A percentile compares a stretch with the other conserved stretches of the same genome.
phyloP scores from a whole-genome alignment of 2,113 vertebrate genomes.

The Cyprinodon variegatus region DNA sequence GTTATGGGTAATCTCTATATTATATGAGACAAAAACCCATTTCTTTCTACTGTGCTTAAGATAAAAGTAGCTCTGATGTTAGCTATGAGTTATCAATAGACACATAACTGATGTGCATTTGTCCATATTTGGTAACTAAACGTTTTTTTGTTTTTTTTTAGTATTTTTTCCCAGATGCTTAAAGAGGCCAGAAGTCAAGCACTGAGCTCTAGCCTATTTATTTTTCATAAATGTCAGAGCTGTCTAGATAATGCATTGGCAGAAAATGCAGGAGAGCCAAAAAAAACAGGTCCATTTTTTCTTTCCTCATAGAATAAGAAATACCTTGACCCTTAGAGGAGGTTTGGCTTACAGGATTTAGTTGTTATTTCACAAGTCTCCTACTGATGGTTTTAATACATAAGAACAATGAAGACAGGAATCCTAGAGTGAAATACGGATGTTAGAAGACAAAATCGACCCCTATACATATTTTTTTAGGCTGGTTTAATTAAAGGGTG shows the following conservation, averaged over 20 bases:
- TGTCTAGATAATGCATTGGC: neutral
- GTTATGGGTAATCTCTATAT: no score
- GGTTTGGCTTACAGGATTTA: no score
- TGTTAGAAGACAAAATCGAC: neutral
- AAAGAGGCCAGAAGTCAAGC: constrained; percentile 40
- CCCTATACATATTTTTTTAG: constrained; percentile 20
- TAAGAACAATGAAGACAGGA: neutral
- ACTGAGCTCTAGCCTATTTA: constrained; percentile 34
- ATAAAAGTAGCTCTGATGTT: no score
- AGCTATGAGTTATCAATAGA: no score
- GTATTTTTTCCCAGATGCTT: constrained; percentile 24
- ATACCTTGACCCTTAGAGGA: neutral
- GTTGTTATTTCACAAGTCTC: neutral
- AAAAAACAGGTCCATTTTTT: neutral
- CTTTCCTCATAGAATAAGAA: constrained; percentile 1
- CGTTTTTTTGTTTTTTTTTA: neutral
- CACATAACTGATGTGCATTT: neutral
- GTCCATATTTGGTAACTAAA: constrained; percentile 7
- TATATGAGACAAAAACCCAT: no score
- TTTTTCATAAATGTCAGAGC: constrained; percentile 48
- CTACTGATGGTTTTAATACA: neutral
- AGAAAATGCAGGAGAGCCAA: neutral
- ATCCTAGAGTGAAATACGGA: constrained; percentile 18
- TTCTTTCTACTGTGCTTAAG: no score
- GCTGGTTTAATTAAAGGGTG: neutral